Evolutionary conservation across 2,888 invertebrate species (phyloP).

Genomic region (Agrochola litura): DNA sequence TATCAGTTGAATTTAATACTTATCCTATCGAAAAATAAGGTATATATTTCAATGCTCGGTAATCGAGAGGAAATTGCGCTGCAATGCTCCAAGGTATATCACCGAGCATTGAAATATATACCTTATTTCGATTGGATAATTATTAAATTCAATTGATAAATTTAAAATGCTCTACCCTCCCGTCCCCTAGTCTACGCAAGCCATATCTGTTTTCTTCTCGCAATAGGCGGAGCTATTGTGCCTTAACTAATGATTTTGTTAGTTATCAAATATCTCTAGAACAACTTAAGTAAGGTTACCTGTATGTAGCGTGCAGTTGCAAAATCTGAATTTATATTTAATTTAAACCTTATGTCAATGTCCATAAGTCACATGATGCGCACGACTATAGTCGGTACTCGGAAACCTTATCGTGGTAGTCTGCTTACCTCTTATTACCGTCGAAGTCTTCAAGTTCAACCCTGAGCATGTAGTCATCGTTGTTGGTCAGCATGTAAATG

Average conservation of each 20-base stretch:
- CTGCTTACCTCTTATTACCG: conserved; percentile 95
- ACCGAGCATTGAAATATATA: no score
- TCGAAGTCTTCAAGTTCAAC: conserved; percentile 98
- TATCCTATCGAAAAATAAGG: no score
- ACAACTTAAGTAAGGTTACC: neutral
- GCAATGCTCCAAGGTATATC: no score
- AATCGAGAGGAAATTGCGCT: no score
- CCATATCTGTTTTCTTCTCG: neutral
- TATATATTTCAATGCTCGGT: no score
- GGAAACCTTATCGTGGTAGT: neutral
- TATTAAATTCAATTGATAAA: no score
- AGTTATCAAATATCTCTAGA: neutral
- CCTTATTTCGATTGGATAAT: no score
- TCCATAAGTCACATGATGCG: neutral
- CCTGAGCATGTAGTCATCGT: conserved; percentile 96
- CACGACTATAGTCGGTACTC: neutral
- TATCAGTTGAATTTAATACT: no score
- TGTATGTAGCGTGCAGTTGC: neutral
- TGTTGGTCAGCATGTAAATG: conserved; percentile 97
- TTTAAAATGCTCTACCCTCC: no score
- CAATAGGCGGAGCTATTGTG: neutral
- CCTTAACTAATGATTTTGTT: neutral
- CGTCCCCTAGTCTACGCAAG: no score
- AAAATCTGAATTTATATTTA: no score
- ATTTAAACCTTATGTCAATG: neutral